These are phyloP conservation scores for Albula glossodonta DNA, from an alignment of 2,113 vertebrate species.

Conservation along the genomic window DNA sequence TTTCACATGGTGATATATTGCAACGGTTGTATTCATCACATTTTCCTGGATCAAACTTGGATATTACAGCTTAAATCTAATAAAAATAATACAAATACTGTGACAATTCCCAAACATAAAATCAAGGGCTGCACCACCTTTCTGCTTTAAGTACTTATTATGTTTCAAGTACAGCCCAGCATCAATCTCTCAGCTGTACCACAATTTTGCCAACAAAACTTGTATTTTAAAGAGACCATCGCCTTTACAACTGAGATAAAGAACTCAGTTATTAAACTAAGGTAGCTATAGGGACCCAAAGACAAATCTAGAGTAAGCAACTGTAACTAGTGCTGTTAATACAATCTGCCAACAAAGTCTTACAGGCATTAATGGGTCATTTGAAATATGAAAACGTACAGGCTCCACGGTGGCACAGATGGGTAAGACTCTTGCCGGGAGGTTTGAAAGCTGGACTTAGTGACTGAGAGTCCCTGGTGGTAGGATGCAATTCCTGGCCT, in stretches of 20 bases:
- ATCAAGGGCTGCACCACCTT: neutral
- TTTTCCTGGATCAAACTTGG: neutral
- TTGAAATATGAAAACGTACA: neutral
- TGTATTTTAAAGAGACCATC: neutral
- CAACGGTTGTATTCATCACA: slow-evolving; percentile 6
- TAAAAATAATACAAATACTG: slow-evolving; percentile 13
- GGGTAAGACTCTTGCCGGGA: neutral
- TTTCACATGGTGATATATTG: slow-evolving; percentile 12
- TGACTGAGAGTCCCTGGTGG: neutral
- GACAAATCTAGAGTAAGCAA: neutral
- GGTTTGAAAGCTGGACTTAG: neutral
- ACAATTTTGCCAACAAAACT: neutral
- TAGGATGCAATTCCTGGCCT: too few relatives aligned
- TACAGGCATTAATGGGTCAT: neutral
- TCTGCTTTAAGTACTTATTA: neutral
- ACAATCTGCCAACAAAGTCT: neutral
- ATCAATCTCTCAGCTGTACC: neutral
- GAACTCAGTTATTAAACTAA: neutral
- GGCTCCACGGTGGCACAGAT: neutral
- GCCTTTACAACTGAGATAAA: neutral
- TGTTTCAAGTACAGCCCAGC: neutral
- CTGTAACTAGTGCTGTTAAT: neutral
- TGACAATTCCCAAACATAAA: neutral
- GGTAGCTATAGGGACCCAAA: neutral
- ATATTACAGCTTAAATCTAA: neutral